A percentile compares a stretch with the other conserved stretches of the same genome.
Evolutionary conservation across 2,113 vertebrate genomes (phyloP).

Genomic region (Hemiprocne comata): DNA sequence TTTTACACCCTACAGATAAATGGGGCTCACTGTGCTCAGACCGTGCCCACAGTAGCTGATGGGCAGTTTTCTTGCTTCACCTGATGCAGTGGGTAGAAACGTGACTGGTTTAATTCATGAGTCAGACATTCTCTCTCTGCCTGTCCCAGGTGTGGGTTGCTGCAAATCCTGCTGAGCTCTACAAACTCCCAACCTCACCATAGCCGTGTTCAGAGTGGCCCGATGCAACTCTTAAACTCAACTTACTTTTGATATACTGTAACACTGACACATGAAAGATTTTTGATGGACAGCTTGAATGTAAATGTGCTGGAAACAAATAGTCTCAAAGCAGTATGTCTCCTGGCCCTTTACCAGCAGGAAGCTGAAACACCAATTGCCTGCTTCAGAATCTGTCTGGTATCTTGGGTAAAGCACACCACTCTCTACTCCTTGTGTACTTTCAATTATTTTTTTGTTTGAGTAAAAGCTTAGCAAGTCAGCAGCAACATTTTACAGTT

Average conservation of each 20-base stretch:
- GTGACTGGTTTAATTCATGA: background rate
- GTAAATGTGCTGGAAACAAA: no score
- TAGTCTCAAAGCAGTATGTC: no score
- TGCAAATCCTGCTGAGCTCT: background rate
- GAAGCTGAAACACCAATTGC: background rate
- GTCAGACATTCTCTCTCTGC: fast-evolving
- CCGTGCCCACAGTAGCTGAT: fast-evolving
- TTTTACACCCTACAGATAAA: background rate
- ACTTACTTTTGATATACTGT: background rate
- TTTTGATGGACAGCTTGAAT: no score
- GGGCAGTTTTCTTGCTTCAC: background rate
- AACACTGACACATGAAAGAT: no score
- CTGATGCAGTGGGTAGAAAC: background rate
- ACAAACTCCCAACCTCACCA: background rate
- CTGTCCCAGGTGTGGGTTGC: fast-evolving
- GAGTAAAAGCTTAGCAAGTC: background rate
- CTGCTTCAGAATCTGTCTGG: fast-evolving
- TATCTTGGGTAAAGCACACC: background rate
- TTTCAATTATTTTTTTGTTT: background rate
- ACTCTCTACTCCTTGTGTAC: background rate
- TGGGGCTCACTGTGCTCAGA: background rate
- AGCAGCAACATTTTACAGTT: background rate
- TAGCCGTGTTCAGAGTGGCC: background rate
- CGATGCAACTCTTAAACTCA: background rate
- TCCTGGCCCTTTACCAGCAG: no score